phyloP scores from a whole-genome alignment of 1,140 invertebrate species.

The Lasioglossum albipes region DNA sequence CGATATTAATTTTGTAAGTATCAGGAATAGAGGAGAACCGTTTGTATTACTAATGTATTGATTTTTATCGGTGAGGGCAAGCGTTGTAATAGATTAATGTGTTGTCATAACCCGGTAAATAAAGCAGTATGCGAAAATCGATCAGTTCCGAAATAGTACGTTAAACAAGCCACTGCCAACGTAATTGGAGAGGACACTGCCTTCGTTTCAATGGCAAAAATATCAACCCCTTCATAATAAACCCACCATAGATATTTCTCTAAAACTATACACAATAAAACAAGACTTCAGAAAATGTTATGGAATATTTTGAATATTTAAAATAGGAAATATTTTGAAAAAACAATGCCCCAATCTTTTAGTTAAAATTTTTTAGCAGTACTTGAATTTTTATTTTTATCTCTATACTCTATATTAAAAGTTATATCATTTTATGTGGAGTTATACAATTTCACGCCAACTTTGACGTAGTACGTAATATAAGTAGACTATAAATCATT shows the following conservation, averaged over 20 bases:
- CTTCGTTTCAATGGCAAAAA: neutral
- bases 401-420: no score
- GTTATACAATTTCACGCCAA: no score
- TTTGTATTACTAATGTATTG: neutral
- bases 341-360: no score
- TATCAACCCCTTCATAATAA: neutral
- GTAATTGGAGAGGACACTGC: constrained; percentile 2
- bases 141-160: constrained; percentile 32
- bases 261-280: no score
- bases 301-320: no score
- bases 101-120: neutral
- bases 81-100: neutral
- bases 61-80: neutral
- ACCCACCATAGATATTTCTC: neutral
- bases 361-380: no score
- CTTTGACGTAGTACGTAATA: no score
- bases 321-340: no score
- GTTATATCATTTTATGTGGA: no score
- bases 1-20: neutral
- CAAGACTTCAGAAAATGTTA: no score
- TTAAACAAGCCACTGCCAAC: constrained; percentile 1
- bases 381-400: no score
- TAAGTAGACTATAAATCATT: no score
- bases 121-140: constrained; percentile 28
- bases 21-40: neutral